Base-by-base conservation (phyloP, 2,888 invertebrate species). In the Desoria tigrina region DNA sequence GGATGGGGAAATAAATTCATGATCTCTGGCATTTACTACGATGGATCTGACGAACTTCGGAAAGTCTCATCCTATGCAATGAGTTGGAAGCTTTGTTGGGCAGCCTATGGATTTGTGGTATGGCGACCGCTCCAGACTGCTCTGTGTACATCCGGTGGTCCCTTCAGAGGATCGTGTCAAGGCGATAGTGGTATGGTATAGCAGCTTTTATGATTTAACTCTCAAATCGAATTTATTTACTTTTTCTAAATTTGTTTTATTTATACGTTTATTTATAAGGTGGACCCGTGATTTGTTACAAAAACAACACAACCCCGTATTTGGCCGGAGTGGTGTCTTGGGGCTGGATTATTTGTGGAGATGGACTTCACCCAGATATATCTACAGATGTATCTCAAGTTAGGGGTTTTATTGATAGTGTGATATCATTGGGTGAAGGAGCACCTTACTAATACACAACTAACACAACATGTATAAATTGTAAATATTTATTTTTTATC, bases 1-100 rank as follows among this genome's bases (percentile, higher is more conserved):
- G 69, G 69, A 6, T 69, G 69, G 69, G 69, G 69, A 24, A 69
- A 69, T 32, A 18, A 45, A 23, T 53, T 63, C 11, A 50, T 63
- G 7, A 23, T 69, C 9, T 42, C 61, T 11, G 21, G 56, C 3
- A 0, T 61, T n/a, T 50, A 45, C 28, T 66, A 64, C 18, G 32
- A 28, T 11, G 51, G 51, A 2, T 69, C 69, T 14, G 60, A 62
- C 6, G 54, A 28, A 1, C 28, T 69, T 1, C 21, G 55, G n/a
- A 56, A 45, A 21, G 61, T 59, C 23, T 16, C 14, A 3, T 49
- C 60, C 2, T 49, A 39, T 1, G 56, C 65, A 6, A 42, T 68
- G 11, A 18, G 18, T 0, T n/a, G 9, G 3, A 18, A 42, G 1
- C 26, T 37, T n/a, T 67, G 67, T 21, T 28, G 26, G 23, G n/a